phyloP scores from a whole-genome alignment of 2,797 vertebrate species.

The Danio kyathit region DNA sequence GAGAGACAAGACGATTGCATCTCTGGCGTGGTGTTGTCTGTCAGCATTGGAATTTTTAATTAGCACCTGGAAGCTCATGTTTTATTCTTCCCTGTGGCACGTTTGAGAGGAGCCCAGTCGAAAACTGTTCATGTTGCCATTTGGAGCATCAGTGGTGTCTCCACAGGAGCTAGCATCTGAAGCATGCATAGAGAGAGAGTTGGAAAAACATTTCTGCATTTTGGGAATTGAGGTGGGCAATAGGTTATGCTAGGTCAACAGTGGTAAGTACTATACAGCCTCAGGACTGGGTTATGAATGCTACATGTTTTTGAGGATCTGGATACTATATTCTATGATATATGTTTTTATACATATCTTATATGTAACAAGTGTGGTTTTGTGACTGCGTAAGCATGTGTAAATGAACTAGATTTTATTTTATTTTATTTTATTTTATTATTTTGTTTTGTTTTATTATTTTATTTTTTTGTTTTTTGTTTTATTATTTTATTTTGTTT shows the following conservation, averaged over 20 bases:
- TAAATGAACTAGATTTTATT: too few relatives aligned
- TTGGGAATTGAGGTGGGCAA: background rate
- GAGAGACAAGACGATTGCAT: constrained; percentile 56
- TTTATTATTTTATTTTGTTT: too few relatives aligned
- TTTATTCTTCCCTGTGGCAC: constrained; percentile 42
- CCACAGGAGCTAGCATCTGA: background rate
- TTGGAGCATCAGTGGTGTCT: constrained; percentile 8
- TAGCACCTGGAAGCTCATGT: constrained; percentile 52
- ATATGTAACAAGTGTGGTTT: background rate
- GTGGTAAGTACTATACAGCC: background rate
- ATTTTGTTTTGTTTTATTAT: too few relatives aligned
- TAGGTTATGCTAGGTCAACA: constrained; percentile 33
- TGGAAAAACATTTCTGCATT: background rate
- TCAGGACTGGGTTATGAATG: background rate
- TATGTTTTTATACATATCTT: background rate
- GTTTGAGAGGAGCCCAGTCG: constrained; percentile 8
- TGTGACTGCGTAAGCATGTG: background rate
- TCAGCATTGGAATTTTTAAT: constrained; percentile 61
- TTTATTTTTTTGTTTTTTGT: too few relatives aligned
- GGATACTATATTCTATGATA: background rate
- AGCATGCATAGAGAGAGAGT: background rate
- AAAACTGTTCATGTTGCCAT: constrained; percentile 6
- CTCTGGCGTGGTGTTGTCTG: constrained; percentile 52
- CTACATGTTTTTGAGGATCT: background rate
- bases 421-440: too few relatives aligned